phyloP scores from a whole-genome alignment of 1,140 invertebrate genomes.

The Dolichoris vasculosae region DNA sequence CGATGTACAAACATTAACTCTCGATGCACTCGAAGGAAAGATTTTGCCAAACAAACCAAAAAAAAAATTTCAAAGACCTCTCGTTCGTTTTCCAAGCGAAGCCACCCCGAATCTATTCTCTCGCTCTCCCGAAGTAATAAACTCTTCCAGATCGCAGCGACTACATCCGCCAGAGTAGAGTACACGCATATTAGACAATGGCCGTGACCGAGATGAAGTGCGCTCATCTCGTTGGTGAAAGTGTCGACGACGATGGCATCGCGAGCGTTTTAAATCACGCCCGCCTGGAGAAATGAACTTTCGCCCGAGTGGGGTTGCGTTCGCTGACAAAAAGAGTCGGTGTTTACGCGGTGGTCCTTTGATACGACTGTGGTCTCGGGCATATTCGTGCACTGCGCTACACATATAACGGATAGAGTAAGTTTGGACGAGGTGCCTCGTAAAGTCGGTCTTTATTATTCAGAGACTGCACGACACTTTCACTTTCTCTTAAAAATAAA shows the following conservation, averaged over 20 bases:
- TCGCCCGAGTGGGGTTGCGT: not conserved
- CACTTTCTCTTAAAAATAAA: constrained; percentile 5
- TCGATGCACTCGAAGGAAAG: too few relatives aligned
- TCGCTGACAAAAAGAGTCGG: not conserved
- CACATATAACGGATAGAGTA: not conserved
- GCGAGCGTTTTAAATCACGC: not conserved
- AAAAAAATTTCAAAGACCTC: too few relatives aligned
- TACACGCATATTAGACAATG: not conserved
- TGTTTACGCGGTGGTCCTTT: not conserved
- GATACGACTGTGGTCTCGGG: not conserved
- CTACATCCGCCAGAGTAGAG: not conserved
- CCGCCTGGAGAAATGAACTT: constrained; percentile 1
- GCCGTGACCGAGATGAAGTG: not conserved
- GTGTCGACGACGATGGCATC: not conserved
- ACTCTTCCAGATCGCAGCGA: not conserved
- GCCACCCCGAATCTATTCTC: not conserved
- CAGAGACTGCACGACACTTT: not conserved
- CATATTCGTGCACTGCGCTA: not conserved
- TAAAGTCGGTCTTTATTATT: constrained; percentile 10
- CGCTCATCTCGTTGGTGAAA: not conserved
- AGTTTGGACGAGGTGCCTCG: not conserved
- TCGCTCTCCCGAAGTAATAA: not conserved
- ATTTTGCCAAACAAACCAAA: too few relatives aligned
- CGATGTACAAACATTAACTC: too few relatives aligned
- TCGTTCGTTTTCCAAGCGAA: not conserved